Base-by-base conservation (phyloP, 2,797 vertebrate genomes). In the Pyrocephalus nanus region DNA sequence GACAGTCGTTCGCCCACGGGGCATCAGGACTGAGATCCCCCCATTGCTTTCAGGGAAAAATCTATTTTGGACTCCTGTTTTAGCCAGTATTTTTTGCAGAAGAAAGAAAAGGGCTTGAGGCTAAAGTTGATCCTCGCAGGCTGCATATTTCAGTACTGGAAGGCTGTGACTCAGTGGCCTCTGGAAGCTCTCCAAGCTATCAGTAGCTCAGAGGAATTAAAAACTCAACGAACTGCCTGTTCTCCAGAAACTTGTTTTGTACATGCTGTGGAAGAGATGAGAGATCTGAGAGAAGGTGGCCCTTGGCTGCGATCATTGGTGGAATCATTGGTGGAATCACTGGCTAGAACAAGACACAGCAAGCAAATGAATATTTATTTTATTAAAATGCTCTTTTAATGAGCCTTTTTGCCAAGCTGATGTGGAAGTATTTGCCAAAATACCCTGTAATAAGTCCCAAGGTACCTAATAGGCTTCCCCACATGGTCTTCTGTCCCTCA, bases 151-250 rank as follows among this genome's bases (percentile, higher is more conserved):
- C 69, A 84, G 43, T 61, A 80, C 91, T 93, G 85, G 85, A 80
- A 89, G 88, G 26, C 91, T 93, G 80, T 95, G 91, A 91, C 92
- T 95, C 86, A 94, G 83, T 91, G 86, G 82, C 83, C 79, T 94
- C 82, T 94, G 95, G 86, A 94, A 76, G 36, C 55, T 83, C 76
- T 93, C 93, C 88, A 92, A 86, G 67, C 61, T 74, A 45, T 92
- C 76, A 92, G 89, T 77, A 93, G 78, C 91, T 81, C 90, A 65
- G 65, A 93, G 74, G 80, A 95, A 91, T 80, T 83, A 69, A 85
- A 88, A 92, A 38, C 86, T 95, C 71, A 91, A 60, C 12, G 0
- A 79, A 71, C 75, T 76, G 83, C 74, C 45, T 93, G 73, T 92
- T 93, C 47, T 86, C 77, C 79, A 86, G 87, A 73, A 85, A 75